Evolutionary conservation across 2,113 vertebrate species (phyloP).

Genomic region (Cyphomyrus plagiostoma): DNA sequence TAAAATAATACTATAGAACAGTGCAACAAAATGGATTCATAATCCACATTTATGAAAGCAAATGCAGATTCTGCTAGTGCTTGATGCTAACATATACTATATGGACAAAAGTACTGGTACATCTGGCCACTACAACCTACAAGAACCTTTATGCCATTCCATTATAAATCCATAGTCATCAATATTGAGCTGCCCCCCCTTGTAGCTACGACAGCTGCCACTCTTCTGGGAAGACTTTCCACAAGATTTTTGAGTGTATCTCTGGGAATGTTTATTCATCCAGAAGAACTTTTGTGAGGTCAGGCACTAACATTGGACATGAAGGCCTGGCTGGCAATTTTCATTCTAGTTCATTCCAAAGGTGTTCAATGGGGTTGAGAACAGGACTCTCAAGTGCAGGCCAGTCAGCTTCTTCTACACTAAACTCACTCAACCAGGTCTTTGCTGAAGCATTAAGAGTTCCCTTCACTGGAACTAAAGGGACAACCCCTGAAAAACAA

Average conservation of each 20-base stretch:
- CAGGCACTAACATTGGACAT: not conserved
- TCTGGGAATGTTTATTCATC: not conserved
- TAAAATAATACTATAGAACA: too few species aligned
- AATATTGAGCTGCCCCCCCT: not conserved
- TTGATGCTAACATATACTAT: not conserved
- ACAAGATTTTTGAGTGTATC: not conserved
- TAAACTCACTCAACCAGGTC: not conserved
- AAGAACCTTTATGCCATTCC: not conserved
- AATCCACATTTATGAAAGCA: too few species aligned
- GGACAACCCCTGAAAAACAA: not conserved
- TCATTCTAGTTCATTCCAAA: not conserved
- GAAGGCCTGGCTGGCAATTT: not conserved
- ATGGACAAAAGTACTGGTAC: not conserved
- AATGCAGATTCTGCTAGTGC: too few species aligned
- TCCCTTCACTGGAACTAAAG: not conserved
- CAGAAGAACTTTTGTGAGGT: not conserved
- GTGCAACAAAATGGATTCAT: too few species aligned
- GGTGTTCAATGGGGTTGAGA: not conserved
- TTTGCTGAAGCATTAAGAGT: not conserved
- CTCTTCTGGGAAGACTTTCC: not conserved
- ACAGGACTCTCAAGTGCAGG: not conserved
- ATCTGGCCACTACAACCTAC: not conserved
- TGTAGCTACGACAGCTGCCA: not conserved
- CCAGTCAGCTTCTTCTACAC: not conserved
- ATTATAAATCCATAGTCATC: not conserved